Evolutionary conservation across 2,113 vertebrate species (phyloP).

Genomic region (Plectropomus leopardus): DNA sequence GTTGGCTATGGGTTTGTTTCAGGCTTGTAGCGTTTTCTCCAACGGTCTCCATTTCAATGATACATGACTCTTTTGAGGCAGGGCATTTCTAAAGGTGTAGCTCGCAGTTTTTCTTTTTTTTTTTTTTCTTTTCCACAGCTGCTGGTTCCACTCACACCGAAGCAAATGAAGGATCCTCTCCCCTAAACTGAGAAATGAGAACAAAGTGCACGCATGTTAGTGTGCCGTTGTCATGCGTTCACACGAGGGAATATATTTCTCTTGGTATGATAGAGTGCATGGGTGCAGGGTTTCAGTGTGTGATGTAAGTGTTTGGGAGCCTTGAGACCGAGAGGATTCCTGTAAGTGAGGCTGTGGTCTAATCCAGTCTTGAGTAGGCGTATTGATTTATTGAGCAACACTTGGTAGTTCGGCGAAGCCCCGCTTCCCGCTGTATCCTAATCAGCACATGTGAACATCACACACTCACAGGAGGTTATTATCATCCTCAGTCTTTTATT

Average conservation of each 20-base stretch:
- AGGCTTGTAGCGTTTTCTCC: slow-evolving; percentile 42
- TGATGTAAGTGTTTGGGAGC: slow-evolving; percentile 28
- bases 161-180: slow-evolving; percentile 33
- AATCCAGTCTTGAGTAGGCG: slow-evolving; percentile 65
- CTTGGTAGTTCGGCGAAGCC: slow-evolving; percentile 57
- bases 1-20: slow-evolving; percentile 53
- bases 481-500: slow-evolving; percentile 10
- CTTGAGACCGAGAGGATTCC: slow-evolving; percentile 42
- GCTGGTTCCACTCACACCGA: slow-evolving; percentile 33
- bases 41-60: slow-evolving; percentile 53
- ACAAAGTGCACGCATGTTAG: not conserved
- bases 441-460: slow-evolving; percentile 39
- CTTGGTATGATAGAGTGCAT: slow-evolving; percentile 22
- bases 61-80: slow-evolving; percentile 57
- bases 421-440: slow-evolving; percentile 46
- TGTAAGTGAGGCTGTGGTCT: slow-evolving; percentile 65
- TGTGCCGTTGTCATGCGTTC: not conserved
- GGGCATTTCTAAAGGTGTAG: slow-evolving; percentile 52
- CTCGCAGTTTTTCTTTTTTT: not conserved
- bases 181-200: slow-evolving; percentile 52
- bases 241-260: slow-evolving; percentile 34
- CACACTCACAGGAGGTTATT: slow-evolving; percentile 18
- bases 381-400: slow-evolving; percentile 79
- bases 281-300: not conserved
- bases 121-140: slow-evolving; percentile 19